Percentiles rank a stretch among this genome's conserved stretches.
Evolutionary conservation across 2,797 vertebrate genomes (phyloP).

Genomic region (Microcaecilia unicolor): DNA sequence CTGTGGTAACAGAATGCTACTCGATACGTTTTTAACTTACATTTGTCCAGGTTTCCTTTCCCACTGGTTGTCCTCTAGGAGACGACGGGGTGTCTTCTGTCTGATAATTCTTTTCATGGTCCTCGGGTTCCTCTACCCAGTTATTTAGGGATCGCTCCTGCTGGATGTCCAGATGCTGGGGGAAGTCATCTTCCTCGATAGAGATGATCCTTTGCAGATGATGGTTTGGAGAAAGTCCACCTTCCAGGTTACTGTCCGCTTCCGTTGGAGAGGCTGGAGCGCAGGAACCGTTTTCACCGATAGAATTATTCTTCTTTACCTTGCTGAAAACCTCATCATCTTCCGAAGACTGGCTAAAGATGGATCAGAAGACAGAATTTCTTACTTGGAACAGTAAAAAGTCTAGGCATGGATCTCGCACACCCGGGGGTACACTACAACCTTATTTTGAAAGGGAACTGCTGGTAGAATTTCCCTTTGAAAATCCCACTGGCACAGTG

Average conservation of each 20-base stretch:
- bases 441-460: too few species aligned
- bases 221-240: constrained; percentile 14
- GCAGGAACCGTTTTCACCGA: constrained; percentile 30
- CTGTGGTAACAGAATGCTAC: too few species aligned
- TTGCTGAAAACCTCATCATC: constrained; percentile 53
- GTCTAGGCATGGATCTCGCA: too few species aligned
- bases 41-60: constrained; percentile 64
- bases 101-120: background rate
- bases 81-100: constrained; percentile 33
- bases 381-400: too few species aligned
- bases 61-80: constrained; percentile 71
- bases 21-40: too few species aligned
- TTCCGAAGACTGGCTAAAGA: constrained; percentile 44
- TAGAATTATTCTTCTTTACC: constrained; percentile 35
- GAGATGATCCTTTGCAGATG: constrained; percentile 84
- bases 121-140: constrained; percentile 52
- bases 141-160: constrained; percentile 40
- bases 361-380: background rate
- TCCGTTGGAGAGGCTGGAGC: constrained; percentile 6
- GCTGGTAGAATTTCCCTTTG: too few species aligned
- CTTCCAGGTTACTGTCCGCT: constrained; percentile 22
- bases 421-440: too few species aligned
- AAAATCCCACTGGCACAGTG: too few species aligned
- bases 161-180: constrained; percentile 63
- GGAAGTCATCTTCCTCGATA: constrained; percentile 86